Percentiles rank a stretch among this genome's conserved stretches.
Conservation (phyloP, 1,140 invertebrate genomes). For the Nebria ingens region DNA sequence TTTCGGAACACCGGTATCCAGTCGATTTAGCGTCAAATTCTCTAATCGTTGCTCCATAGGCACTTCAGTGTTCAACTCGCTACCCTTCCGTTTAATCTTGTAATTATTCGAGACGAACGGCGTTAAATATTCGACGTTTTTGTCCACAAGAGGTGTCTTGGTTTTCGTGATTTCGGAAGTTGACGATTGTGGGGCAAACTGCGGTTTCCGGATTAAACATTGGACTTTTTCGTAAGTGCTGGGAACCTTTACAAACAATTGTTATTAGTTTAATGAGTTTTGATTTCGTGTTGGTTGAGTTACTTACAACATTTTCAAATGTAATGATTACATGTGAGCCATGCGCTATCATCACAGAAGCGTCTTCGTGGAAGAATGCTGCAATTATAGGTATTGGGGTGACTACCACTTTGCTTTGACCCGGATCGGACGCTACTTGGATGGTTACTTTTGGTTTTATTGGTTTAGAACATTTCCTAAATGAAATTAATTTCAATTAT, state of each 20-base stretch:
- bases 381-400: constrained; percentile 45
- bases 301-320: constrained; percentile 54
- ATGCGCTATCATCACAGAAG: constrained; percentile 44
- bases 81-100: constrained; percentile 36
- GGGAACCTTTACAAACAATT: constrained; percentile 28
- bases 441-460: constrained; percentile 60
- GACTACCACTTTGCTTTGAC: constrained; percentile 36
- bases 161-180: constrained; percentile 25
- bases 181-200: constrained; percentile 33
- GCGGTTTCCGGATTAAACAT: constrained; percentile 41
- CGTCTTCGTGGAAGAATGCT: constrained; percentile 35
- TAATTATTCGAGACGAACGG: constrained; percentile 25
- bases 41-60: constrained; percentile 64
- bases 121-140: constrained; percentile 39
- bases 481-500: constrained; percentile 21
- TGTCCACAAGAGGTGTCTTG: constrained; percentile 31
- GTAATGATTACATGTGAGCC: constrained; percentile 40
- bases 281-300: too few relatives aligned
- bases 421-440: constrained; percentile 49
- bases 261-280: too few relatives aligned
- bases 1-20: constrained; percentile 35
- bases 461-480: constrained; percentile 50
- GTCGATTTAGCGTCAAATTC: constrained; percentile 48
- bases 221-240: constrained; percentile 45
- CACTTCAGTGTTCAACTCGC: constrained; percentile 46